phyloP scores from a whole-genome alignment of 2,113 vertebrate species.

The Rynchops niger region DNA sequence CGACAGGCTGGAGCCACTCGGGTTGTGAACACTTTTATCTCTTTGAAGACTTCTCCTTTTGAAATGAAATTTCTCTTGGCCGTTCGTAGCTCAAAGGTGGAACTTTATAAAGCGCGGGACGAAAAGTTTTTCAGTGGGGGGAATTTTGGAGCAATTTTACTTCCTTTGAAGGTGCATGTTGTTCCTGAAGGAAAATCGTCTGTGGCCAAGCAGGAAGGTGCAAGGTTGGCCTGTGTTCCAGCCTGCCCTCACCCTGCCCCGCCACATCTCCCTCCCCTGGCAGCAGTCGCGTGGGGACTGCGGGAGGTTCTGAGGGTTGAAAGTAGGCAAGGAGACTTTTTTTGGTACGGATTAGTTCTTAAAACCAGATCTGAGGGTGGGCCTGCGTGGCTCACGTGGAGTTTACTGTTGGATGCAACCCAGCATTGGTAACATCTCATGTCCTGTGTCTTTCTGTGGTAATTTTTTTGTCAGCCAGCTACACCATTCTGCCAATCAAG shows the following conservation, averaged over 20 bases:
- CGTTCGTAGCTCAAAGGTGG: background rate
- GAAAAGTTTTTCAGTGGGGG: background rate
- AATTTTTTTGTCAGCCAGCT: too few species aligned
- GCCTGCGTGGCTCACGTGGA: accelerated
- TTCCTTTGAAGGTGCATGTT: background rate
- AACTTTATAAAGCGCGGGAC: background rate
- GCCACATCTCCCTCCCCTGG: accelerated
- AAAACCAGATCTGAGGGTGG: background rate
- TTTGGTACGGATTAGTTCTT: background rate
- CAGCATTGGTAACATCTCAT: accelerated
- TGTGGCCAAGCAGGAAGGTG: background rate
- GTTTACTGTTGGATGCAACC: background rate
- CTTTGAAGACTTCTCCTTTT: slow-evolving; percentile 53
- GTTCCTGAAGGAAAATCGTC: background rate
- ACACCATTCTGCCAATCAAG: accelerated
- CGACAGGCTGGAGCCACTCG: slow-evolving; percentile 36
- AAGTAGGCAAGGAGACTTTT: background rate
- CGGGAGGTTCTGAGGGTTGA: background rate
- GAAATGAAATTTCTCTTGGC: slow-evolving; percentile 26
- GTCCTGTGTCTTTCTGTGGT: too few species aligned
- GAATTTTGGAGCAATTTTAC: background rate
- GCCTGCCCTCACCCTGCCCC: accelerated
- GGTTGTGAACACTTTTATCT: background rate
- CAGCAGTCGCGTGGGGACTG: accelerated
- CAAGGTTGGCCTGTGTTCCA: accelerated